Evolutionary conservation across 2,888 invertebrate species (phyloP).

Genomic region (Trachelus troglodyta): DNA sequence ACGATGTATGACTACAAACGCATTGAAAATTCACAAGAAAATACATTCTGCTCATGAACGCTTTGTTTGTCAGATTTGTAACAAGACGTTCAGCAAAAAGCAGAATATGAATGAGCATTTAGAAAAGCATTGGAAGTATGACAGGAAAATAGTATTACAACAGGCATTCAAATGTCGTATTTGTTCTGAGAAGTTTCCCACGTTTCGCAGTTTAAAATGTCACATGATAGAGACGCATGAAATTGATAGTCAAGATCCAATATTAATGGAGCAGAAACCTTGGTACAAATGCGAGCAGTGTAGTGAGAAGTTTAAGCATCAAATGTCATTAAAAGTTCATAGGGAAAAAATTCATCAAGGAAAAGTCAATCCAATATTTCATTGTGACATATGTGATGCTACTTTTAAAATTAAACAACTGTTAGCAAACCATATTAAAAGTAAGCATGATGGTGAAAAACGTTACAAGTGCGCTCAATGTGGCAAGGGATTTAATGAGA

Average conservation of each 20-base stretch:
- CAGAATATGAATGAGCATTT: constrained; percentile 46
- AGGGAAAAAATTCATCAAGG: constrained; percentile 41
- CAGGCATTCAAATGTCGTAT: constrained; percentile 36
- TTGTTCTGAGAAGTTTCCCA: constrained; percentile 37
- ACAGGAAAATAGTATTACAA: constrained; percentile 32
- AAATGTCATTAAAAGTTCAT: constrained; percentile 44
- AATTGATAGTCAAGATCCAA: constrained; percentile 37
- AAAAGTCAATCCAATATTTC: constrained; percentile 30
- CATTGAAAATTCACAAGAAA: constrained; percentile 39
- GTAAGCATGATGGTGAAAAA: constrained; percentile 38
- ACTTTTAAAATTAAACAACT: constrained; percentile 36
- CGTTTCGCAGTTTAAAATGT: constrained; percentile 37
- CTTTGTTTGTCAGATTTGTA: constrained; percentile 37
- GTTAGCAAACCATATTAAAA: constrained; percentile 39
- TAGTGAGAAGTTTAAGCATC: constrained; percentile 43
- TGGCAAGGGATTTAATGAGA: constrained; percentile 36
- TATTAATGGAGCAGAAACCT: constrained; percentile 37
- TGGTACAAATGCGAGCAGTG: constrained; percentile 38
- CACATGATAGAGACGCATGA: constrained; percentile 39
- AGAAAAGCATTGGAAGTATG: constrained; percentile 44
- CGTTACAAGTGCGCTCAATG: constrained; percentile 44
- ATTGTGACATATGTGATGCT: constrained; percentile 35
- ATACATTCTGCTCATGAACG: constrained; percentile 34
- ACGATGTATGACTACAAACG: constrained; percentile 37
- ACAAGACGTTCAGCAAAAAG: constrained; percentile 41